Evolutionary conservation across 1,140 invertebrate genomes (phyloP).

Genomic region (Notospermus geniculatus): DNA sequence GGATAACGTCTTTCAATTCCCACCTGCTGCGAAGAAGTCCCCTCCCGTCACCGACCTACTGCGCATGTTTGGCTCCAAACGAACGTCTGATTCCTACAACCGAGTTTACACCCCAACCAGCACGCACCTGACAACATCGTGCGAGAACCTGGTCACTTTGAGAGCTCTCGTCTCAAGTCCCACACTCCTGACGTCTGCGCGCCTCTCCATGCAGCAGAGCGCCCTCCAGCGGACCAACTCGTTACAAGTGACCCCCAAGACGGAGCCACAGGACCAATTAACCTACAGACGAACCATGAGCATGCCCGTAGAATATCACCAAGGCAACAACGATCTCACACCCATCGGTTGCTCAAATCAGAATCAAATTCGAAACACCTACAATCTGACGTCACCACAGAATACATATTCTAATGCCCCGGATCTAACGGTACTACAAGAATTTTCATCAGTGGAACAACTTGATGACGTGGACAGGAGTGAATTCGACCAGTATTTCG

Average conservation of each 20-base stretch:
- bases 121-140: slow-evolving; percentile 13
- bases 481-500: slow-evolving; percentile 30
- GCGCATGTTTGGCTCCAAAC: not conserved
- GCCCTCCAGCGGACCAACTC: not conserved
- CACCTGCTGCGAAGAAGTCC: slow-evolving; percentile 2
- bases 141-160: slow-evolving; percentile 20
- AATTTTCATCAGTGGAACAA: slow-evolving; percentile 21
- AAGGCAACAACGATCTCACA: not conserved
- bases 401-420: not conserved
- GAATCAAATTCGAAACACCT: not conserved
- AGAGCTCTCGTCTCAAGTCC: slow-evolving; percentile 25
- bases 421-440: slow-evolving; percentile 9
- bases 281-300: not conserved
- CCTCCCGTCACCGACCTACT: not conserved
- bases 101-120: slow-evolving; percentile 16
- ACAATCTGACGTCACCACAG: not conserved
- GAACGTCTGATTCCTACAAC: not conserved
- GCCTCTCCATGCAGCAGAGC: not conserved
- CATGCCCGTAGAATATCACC: slow-evolving; percentile 9
- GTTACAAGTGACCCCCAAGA: not conserved
- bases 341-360: not conserved
- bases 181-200: not conserved
- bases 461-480: slow-evolving; percentile 25
- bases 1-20: slow-evolving; percentile 20
- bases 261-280: not conserved